Evolutionary conservation across 2,888 invertebrate genomes (phyloP).

Genomic region (Nomada ruficornis): DNA sequence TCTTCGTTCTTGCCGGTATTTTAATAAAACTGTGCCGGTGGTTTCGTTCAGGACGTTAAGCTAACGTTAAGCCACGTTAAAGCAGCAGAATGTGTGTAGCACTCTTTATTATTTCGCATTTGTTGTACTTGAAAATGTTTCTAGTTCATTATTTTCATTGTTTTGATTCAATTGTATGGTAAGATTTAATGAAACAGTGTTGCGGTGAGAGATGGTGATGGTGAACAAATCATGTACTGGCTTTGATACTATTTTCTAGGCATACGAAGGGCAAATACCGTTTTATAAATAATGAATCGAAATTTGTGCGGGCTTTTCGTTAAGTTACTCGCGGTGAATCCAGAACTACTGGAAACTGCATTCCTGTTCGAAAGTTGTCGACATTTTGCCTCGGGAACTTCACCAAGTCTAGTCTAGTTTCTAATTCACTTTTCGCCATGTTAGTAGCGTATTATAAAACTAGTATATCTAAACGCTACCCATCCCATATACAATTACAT

Average conservation of each 20-base stretch:
- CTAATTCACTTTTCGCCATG: constrained; percentile 34
- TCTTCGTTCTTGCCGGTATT: background rate
- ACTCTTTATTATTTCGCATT: constrained; percentile 15
- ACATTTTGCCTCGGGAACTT: constrained; percentile 38
- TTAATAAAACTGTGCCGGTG: background rate
- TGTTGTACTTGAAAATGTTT: background rate
- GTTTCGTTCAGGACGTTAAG: background rate
- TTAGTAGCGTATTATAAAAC: background rate
- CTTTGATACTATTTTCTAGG: constrained; percentile 1
- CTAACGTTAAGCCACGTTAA: background rate
- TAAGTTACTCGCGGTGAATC: constrained; percentile 7
- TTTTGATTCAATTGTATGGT: background rate
- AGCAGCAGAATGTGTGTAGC: constrained; percentile 1
- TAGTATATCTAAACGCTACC: too few species aligned
- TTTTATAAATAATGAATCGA: constrained; percentile 28
- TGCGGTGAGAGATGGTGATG: too few species aligned
- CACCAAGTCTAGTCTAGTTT: constrained; percentile 21
- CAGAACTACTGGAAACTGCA: constrained; percentile 33
- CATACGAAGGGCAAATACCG: background rate
- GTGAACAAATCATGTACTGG: background rate
- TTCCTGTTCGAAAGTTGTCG: constrained; percentile 43
- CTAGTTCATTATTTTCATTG: background rate
- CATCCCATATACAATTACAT: too few species aligned
- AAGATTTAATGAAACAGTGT: background rate
- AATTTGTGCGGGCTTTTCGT: constrained; percentile 41